phyloP scores from a whole-genome alignment of 2,113 vertebrate genomes.

The Nansenia antarctica region DNA sequence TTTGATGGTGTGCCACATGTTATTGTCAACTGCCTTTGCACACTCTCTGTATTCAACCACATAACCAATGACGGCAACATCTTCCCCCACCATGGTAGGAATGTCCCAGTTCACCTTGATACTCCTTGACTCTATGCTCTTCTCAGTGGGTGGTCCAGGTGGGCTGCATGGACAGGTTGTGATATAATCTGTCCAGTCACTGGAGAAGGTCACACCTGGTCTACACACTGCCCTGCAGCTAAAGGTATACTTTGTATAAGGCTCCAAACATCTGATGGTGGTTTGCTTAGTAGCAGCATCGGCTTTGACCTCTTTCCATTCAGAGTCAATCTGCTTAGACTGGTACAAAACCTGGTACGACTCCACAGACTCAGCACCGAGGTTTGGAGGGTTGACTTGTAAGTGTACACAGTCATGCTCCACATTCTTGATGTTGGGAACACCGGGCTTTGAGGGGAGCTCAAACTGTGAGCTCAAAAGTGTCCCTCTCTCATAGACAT shows the following conservation, averaged over 20 bases:
- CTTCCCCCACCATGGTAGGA: slow-evolving; percentile 31
- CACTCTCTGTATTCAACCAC: slow-evolving; percentile 28
- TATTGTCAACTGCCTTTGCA: neutral
- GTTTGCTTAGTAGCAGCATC: neutral
- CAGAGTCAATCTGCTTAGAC: neutral
- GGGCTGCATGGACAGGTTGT: slow-evolving; percentile 34
- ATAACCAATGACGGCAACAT: slow-evolving; percentile 26
- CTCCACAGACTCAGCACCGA: slow-evolving; percentile 3
- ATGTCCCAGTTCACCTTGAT: slow-evolving; percentile 35
- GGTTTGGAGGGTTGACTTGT: slow-evolving; percentile 16
- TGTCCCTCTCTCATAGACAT: slow-evolving; percentile 33
- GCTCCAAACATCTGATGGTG: slow-evolving; percentile 20
- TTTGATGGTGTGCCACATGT: slow-evolving; percentile 22
- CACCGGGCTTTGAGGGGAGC: slow-evolving; percentile 36
- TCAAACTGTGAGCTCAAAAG: slow-evolving; percentile 22
- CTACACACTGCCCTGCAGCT: slow-evolving; percentile 35
- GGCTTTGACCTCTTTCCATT: slow-evolving; percentile 26
- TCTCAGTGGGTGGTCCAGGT: slow-evolving; percentile 25
- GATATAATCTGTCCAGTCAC: slow-evolving; percentile 20
- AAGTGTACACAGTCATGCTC: slow-evolving; percentile 33
- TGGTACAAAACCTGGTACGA: slow-evolving; percentile 34
- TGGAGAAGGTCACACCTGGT: slow-evolving; percentile 33
- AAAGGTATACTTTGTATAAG: slow-evolving; percentile 31
- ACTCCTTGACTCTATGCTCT: slow-evolving; percentile 5
- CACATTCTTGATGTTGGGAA: neutral